These are phyloP conservation scores for Geococcyx californianus DNA, from an alignment of 2,113 vertebrate species.

Conservation along the genomic window DNA sequence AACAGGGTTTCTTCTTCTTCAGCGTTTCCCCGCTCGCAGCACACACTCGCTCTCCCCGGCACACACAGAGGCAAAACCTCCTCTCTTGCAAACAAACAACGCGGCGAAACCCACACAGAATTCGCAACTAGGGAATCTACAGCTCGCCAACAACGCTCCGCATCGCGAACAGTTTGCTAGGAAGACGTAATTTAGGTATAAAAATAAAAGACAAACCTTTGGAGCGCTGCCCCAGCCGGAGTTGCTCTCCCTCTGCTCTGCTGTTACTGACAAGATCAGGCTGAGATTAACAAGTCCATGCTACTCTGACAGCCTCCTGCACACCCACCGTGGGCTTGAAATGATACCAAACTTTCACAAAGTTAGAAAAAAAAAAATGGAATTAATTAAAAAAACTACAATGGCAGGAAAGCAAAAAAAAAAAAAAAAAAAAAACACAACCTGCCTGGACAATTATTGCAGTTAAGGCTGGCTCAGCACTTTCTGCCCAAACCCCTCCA, in stretches of 20 bases:
- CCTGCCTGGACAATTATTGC: constrained; percentile 33
- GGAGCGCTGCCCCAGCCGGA: constrained; percentile 73
- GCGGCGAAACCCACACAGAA: neutral
- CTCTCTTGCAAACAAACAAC: neutral
- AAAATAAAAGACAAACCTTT: constrained; percentile 59
- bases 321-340: constrained; percentile 20
- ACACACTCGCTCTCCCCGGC: neutral
- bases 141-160: neutral
- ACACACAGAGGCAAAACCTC: neutral
- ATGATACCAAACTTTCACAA: constrained; percentile 52
- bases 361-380: constrained; percentile 58
- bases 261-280: constrained; percentile 69
- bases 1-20: constrained; percentile 60
- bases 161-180: neutral
- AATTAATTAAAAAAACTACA: neutral
- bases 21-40: constrained; percentile 21
- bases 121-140: neutral
- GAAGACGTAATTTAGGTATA: neutral
- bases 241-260: constrained; percentile 54
- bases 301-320: constrained; percentile 24
- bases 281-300: constrained; percentile 74
- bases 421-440: too few relatives aligned
- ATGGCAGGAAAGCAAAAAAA: constrained; percentile 38
- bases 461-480: constrained; percentile 57
- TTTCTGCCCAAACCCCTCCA: neutral